Evolutionary conservation across 2,113 vertebrate species (phyloP), one percentile per base, ranked within the genome.

Genomic region (Oxyruncus cristatus): DNA sequence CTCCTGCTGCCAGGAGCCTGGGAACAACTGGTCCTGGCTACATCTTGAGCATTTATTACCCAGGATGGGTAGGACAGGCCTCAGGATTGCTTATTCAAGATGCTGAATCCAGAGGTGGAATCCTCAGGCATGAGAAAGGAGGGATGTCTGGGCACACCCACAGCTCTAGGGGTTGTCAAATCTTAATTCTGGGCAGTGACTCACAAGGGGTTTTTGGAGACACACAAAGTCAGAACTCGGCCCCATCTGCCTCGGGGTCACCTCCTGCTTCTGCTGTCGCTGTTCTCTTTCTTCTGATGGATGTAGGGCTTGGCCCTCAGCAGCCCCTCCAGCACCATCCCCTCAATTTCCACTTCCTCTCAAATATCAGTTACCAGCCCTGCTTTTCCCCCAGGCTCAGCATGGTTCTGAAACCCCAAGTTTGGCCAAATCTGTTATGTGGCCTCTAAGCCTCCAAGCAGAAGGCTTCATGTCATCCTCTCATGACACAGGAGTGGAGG

Each of bases 31-130:
- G 28, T 88, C 44, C 88, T 65, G 58, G 44, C 32, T 87, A 14
- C 96, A 94, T 93, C 74, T 93, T 8, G 6, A 39, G 66, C 46
- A 95, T 95, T 94, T 53, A 83, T 97, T 89, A 95, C 74, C 52
- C 67, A 0, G 59, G 65, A 70, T 49, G 87, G 85, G 71, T 28
- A 71, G 62, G 83, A 75, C 33, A 79, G 56, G 90, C 75, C 82
- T 46, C 23, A 11, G 72, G 85, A 50, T 74, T 4, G 7, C 68
- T 86, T 65, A n/a, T 14, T 85, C 75, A 67, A n/a, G 81, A 94
- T 92, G 94, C 74, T 92, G 88, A 89, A 28, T 35, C 26, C 62
- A 47, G 71, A 56, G 20, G 1, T 68, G 82, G 84, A 76, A 79
- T 65, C 63, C 37, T 2, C 53, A 75, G 12, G 47, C 76, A 42